Base-by-base conservation (phyloP, 2,888 invertebrate species). In the Pterobdella sp. region DNA sequence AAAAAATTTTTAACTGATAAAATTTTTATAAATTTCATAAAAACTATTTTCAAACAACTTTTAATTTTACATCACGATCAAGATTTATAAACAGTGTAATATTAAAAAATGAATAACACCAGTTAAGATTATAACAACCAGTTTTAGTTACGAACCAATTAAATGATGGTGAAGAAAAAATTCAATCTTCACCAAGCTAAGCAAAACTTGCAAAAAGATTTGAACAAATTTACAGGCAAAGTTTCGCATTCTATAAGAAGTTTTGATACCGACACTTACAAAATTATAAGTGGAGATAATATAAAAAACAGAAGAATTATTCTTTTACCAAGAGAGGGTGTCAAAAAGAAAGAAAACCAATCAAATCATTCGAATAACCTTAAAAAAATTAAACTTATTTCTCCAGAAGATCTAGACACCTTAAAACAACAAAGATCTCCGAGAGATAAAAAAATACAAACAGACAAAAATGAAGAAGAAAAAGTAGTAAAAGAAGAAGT, bases 241-340 rank as follows among this genome's bases (percentile, higher is more conserved):
- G 60, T 56, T 14, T 26, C 60, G 3, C 60, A 56, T 7, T 56
- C 60, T 56, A 26, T 56, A n/a, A 56, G 60, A 56, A 56, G 60
- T 22, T 56, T 56, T 22, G 60, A 56, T 26, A 56, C 60, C 4
- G 60, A 56, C 18, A 26, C 60, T 56, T 56, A 56, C n/a, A 56
- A 56, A 22, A 56, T 56, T 3, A 56, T 56, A 56, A 56, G 60
- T 56, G 60, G 60, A 56, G 60, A n/a, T 4, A 56, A 22, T 14
- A 26, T 26, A 26, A 22, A 56, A 56, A 56, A 22, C 26, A 7
- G 26, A 56, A 56, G 26, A 56, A 56, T 56, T 14, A 22, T 26
- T 56, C 26, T 56, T 4, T n/a, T 56, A n/a, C 60, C 60, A 14
- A 22, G 60, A 56, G 60, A 42, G 42, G 7, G 42, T 42, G 7